Conservation (phyloP, 1,140 invertebrate species). For the Drosophila littoralis region DNA sequence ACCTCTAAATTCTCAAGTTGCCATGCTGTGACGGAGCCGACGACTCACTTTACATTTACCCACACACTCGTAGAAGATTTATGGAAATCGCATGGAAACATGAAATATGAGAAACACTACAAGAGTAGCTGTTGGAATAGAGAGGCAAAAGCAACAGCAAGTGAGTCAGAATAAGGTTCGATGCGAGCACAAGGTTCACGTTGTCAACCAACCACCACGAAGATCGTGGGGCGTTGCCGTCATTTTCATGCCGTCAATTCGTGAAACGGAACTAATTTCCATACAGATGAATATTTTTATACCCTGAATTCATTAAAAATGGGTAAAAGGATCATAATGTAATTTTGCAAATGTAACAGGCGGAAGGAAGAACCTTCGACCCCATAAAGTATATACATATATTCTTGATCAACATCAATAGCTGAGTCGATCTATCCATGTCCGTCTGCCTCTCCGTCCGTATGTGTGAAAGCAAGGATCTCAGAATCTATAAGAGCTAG, state of each 20-base stretch:
- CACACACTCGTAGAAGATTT: constrained; percentile 50
- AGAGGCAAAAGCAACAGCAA: not conserved
- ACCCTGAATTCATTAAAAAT: not conserved
- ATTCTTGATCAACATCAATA: too few species aligned
- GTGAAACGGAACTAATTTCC: constrained; percentile 56
- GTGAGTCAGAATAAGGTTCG: not conserved
- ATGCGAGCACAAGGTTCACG: constrained; percentile 19
- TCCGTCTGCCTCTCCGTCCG: too few species aligned
- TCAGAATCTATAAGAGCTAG: too few species aligned
- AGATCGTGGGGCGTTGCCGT: constrained; percentile 30
- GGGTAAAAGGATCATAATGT: too few species aligned
- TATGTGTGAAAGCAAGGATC: too few species aligned
- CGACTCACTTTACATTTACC: constrained; percentile 43
- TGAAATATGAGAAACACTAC: constrained; percentile 66
- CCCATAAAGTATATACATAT: too few species aligned
- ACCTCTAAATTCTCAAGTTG: constrained; percentile 61
- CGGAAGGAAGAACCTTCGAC: too few species aligned
- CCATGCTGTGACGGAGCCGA: constrained; percentile 39
- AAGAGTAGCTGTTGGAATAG: constrained; percentile 12
- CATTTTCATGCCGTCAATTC: constrained; percentile 37
- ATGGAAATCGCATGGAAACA: constrained; percentile 75
- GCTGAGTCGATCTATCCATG: too few species aligned
- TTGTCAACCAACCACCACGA: constrained; percentile 33
- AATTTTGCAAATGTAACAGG: too few species aligned
- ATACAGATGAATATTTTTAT: constrained; percentile 22